These are phyloP conservation scores for Pygoscelis antarcticus DNA, from an alignment of 2,113 vertebrate species.

Conservation along the genomic window DNA sequence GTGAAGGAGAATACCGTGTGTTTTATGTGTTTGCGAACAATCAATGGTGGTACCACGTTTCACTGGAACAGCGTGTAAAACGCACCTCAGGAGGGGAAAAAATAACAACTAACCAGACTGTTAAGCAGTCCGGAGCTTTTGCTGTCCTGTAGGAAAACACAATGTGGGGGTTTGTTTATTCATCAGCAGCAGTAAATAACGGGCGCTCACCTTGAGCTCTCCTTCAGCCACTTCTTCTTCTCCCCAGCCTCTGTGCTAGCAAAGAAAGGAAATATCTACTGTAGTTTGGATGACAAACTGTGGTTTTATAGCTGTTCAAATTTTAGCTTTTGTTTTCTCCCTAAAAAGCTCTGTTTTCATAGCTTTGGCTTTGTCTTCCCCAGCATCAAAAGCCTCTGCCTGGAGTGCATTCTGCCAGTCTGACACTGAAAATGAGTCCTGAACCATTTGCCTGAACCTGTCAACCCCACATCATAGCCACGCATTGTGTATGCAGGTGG, in stretches of 20 bases:
- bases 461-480: not conserved
- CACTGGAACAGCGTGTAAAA: not conserved
- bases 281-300: not conserved
- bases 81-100: constrained; percentile 4
- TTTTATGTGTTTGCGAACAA: constrained; percentile 5
- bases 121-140: not conserved
- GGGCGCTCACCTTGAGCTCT: constrained; percentile 40
- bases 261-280: not conserved
- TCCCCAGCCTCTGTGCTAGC: not conserved
- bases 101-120: not conserved
- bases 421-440: not conserved
- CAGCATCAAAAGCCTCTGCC: not conserved
- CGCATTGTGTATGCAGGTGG: not conserved
- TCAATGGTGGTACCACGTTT: not conserved
- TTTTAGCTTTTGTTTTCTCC: constrained; percentile 11
- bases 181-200: constrained; percentile 13
- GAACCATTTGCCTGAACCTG: not conserved
- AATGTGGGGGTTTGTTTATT: not conserved
- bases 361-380: not conserved
- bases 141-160: constrained; percentile 21
- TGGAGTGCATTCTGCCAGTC: not conserved
- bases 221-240: constrained; percentile 23
- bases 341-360: not conserved
- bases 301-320: not conserved
- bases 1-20: not conserved